Conservation (phyloP, 2,888 invertebrate species). For the Anticlea derivata region DNA sequence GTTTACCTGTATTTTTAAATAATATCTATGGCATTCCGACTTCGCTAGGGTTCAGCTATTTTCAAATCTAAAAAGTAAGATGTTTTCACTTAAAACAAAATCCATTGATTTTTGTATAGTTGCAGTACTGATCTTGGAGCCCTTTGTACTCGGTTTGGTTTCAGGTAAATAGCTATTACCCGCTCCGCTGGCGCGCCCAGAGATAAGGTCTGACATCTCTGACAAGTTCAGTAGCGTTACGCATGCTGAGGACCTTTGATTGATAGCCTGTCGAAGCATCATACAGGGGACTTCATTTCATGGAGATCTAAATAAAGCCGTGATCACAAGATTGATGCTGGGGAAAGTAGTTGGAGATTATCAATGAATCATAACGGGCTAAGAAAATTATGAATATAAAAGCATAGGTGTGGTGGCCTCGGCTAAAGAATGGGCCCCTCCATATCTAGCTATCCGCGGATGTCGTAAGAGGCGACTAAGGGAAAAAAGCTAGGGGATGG, state of each 20-base stretch:
- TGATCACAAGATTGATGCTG: conserved; percentile 45
- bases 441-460: no score
- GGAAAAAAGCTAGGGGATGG: no score
- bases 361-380: no score
- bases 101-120: not conserved
- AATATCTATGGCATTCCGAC: no score
- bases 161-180: conserved; percentile 81
- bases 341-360: conserved; percentile 13
- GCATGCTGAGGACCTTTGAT: conserved; percentile 58
- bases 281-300: conserved; percentile 70
- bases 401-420: no score
- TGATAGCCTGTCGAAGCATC: conserved; percentile 62
- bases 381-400: no score
- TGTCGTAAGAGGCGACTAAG: no score
- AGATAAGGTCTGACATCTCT: conserved; percentile 77
- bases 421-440: no score
- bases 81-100: no score
- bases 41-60: no score
- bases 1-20: no score
- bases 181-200: conserved; percentile 66
- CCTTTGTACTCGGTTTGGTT: conserved; percentile 37
- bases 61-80: no score
- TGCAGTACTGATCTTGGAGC: not conserved
- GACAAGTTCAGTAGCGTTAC: conserved; percentile 55
- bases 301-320: conserved; percentile 64